Conservation (phyloP, 2,113 vertebrate genomes). For the Pituophis catenifer region DNA sequence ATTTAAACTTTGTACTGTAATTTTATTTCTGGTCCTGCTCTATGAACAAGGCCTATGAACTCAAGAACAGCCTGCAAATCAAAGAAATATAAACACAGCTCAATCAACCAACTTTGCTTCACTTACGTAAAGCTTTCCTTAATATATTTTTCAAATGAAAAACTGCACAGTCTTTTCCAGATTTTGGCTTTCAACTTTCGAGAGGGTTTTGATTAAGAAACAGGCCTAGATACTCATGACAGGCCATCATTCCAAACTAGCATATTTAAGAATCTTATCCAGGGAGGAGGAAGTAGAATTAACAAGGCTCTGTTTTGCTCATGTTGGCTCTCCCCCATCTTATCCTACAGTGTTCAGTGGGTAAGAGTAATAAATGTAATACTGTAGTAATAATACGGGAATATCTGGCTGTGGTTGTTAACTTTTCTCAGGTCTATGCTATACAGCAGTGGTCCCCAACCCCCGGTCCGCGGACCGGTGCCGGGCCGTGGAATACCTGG, state of each 20-base stretch:
- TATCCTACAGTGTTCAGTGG: not conserved
- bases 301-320: not conserved
- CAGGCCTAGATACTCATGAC: not conserved
- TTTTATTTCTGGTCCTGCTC: not conserved
- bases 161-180: not conserved
- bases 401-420: not conserved
- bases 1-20: no score
- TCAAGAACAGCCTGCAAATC: not conserved
- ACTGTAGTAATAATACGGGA: fast-evolving
- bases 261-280: not conserved
- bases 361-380: not conserved
- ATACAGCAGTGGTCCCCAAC: no score
- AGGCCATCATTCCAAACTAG: not conserved
- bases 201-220: not conserved
- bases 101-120: not conserved
- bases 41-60: no score
- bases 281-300: not conserved
- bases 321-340: not conserved
- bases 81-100: not conserved
- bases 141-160: not conserved
- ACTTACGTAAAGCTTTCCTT: not conserved
- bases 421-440: not conserved
- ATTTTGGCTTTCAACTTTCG: not conserved
- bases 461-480: no score
- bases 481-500: no score